These are phyloP conservation scores for Dromococcyx pavoninus DNA, from an alignment of 2,797 vertebrate genomes.

Conservation along the genomic window DNA sequence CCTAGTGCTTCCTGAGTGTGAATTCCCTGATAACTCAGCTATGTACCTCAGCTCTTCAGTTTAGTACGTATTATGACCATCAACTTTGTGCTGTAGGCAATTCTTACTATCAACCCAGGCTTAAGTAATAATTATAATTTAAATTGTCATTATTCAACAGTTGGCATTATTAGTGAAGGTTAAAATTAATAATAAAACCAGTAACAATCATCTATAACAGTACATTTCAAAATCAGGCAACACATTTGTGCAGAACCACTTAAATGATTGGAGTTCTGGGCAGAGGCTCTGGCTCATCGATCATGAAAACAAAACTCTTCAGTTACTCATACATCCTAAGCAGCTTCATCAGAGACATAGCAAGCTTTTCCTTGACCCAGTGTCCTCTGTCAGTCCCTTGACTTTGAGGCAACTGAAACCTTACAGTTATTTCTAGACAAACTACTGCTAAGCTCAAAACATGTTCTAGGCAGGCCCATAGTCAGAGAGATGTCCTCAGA, in stretches of 20 bases:
- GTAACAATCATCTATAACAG: neutral
- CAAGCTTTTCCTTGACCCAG: neutral
- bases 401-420: neutral
- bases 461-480: neutral
- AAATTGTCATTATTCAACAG: neutral
- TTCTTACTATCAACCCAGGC: neutral
- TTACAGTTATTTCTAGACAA: neutral
- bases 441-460: neutral
- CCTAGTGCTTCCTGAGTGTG: neutral
- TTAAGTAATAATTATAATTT: conserved; percentile 22
- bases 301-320: neutral
- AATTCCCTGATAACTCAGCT: neutral
- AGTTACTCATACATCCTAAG: neutral
- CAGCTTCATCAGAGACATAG: neutral
- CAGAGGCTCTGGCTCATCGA: neutral
- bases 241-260: neutral
- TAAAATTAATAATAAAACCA: neutral
- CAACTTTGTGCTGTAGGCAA: neutral
- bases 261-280: neutral
- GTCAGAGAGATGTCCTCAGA: neutral
- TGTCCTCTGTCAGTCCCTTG: neutral
- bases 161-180: neutral
- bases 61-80: neutral
- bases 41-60: neutral
- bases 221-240: neutral